Evolutionary conservation across 1,140 invertebrate species (phyloP).

Genomic region (Lordiphosa clarofinis): DNA sequence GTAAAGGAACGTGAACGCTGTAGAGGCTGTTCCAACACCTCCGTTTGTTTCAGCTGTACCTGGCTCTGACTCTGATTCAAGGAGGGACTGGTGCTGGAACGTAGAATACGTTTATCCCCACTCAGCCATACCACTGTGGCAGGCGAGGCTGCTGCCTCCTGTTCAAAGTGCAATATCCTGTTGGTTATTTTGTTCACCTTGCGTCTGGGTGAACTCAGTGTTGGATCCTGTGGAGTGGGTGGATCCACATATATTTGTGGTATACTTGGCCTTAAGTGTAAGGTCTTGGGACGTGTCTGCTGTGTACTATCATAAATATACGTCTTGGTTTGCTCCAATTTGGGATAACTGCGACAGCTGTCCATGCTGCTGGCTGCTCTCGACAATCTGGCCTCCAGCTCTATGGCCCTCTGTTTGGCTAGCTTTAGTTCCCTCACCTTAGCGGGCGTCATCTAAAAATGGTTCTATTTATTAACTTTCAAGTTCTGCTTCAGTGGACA

Average conservation of each 20-base stretch:
- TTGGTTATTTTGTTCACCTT: constrained; percentile 48
- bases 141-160: not conserved
- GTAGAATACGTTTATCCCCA: constrained; percentile 32
- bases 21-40: no score
- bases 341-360: constrained; percentile 6
- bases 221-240: constrained; percentile 46
- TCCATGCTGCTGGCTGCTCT: constrained; percentile 15
- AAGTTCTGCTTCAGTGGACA: constrained; percentile 45
- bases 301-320: constrained; percentile 56
- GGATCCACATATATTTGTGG: constrained; percentile 67
- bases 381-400: constrained; percentile 40
- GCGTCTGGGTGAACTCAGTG: constrained; percentile 10
- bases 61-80: no score
- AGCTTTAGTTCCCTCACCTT: constrained; percentile 64
- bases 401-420: constrained; percentile 66
- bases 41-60: no score
- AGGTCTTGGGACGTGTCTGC: constrained; percentile 31
- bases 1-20: constrained; percentile 84
- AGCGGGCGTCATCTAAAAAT: constrained; percentile 44
- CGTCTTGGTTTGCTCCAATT: constrained; percentile 48
- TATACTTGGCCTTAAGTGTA: constrained; percentile 11
- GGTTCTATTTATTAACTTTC: not conserved
- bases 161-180: constrained; percentile 54
- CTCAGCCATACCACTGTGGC: constrained; percentile 29
- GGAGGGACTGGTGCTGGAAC: constrained; percentile 55